Base-by-base conservation (phyloP, 1,140 invertebrate species). In the Drosophila tani region DNA sequence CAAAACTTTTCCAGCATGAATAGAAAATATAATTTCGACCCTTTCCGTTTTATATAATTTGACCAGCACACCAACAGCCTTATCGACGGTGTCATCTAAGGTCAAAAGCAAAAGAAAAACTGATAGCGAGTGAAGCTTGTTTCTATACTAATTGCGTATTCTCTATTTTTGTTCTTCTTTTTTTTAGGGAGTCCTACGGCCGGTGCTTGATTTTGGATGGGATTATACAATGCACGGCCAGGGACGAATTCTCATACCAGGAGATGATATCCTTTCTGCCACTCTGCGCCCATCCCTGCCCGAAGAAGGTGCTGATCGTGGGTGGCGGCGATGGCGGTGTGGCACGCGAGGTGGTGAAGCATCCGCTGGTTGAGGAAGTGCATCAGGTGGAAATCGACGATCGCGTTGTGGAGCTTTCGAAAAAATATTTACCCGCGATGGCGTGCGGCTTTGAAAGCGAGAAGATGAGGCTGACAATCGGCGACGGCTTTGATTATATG, bases 241-340 rank as follows among this genome's bases (percentile, higher is more conserved):
- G 95, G 73, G 99, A 99, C 95, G 99, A 99, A 93, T 99, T 98
- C 93, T 96, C 98, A 0, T 99, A 99, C 93, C 99, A 99, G 94
- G 99, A 99, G 94, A 99, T 99, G 98, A 97, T 99, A 74, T 95
- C 98, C 3, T 98, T 99, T 94, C 91, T 99, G 29, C 98, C 99
- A 0, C 92, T 99, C 1, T 98, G 97, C 91, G 96, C 95, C 79
- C 99, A 99, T 94, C 96, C 97, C 3, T 96, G 97, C 91, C 99
- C 99, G 0, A 95, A 97, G 93, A 97, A 97, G 68, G 98, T 99
- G 71, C 93, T 99, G 24, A 98, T 99, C 74, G 97, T 99, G 45
- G 99, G 99, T 3, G 99, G 99, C 11, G 99, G 99, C 19, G 99
- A 99, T 94, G 92, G 92, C 1, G 92, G 99, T 4, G 98, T 99